These are phyloP conservation scores for Mormyrops attenuatus DNA, from an alignment of 2,797 vertebrate genomes.

Conservation along the genomic window DNA sequence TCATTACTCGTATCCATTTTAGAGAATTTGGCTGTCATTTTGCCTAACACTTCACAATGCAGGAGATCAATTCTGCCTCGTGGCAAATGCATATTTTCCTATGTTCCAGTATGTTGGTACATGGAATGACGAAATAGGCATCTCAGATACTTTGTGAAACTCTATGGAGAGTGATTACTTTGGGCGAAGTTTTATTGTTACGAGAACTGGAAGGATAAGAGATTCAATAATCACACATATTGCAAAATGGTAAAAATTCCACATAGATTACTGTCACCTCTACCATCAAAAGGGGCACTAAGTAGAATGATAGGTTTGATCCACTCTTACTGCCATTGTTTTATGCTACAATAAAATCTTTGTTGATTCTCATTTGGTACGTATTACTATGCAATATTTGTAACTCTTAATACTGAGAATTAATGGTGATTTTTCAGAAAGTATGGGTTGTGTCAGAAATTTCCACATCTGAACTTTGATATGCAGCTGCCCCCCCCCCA, in stretches of 20 bases:
- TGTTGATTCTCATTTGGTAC: not conserved
- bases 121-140: not conserved
- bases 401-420: not conserved
- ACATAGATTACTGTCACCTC: not conserved
- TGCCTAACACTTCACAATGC: not conserved
- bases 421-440: not conserved
- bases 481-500: not conserved
- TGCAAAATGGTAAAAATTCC: not conserved
- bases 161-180: not conserved
- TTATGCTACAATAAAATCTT: not conserved
- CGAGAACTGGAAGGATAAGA: not conserved
- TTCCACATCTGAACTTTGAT: slow-evolving; percentile 4
- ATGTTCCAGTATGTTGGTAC: not conserved
- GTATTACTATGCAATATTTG: not conserved
- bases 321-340: not conserved
- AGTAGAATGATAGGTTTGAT: not conserved
- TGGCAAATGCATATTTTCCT: not conserved
- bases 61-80: not conserved
- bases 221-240: not conserved
- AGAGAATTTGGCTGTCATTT: not conserved
- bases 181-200: not conserved
- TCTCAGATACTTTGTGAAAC: not conserved
- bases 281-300: not conserved
- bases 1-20: not conserved
- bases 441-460: not conserved